These are phyloP conservation scores for Pampus argenteus DNA, from an alignment of 2,797 vertebrate genomes.

Conservation along the genomic window DNA sequence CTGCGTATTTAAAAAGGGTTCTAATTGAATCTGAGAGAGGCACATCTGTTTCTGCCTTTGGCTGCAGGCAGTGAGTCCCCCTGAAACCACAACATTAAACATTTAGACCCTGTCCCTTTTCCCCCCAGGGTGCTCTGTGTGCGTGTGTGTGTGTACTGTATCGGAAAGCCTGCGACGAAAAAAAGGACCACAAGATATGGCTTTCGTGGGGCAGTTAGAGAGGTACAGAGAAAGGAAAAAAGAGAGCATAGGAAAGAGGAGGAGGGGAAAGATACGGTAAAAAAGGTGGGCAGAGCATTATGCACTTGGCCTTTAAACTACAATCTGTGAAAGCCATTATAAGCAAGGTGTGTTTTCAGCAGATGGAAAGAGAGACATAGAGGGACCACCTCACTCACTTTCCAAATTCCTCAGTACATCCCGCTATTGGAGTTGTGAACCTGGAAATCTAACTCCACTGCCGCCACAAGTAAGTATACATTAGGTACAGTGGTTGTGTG, in stretches of 20 bases:
- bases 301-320: slow-evolving; percentile 64
- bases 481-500: slow-evolving; percentile 39
- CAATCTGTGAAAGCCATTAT: slow-evolving; percentile 81
- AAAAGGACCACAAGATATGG: slow-evolving; percentile 65
- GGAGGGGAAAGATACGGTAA: slow-evolving; percentile 18
- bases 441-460: slow-evolving; percentile 51
- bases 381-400: slow-evolving; percentile 47
- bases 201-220: slow-evolving; percentile 40
- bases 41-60: slow-evolving; percentile 81
- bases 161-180: slow-evolving; percentile 54
- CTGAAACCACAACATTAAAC: slow-evolving; percentile 82
- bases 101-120: slow-evolving; percentile 69
- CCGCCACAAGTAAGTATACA: slow-evolving; percentile 34
- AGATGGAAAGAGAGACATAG: slow-evolving; percentile 32
- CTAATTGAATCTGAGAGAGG: slow-evolving; percentile 79
- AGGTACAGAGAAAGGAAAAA: slow-evolving; percentile 28
- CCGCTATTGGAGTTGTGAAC: slow-evolving; percentile 52
- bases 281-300: slow-evolving; percentile 36
- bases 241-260: background rate
- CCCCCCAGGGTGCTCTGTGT: slow-evolving; percentile 51
- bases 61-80: slow-evolving; percentile 77
- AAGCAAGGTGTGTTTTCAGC: slow-evolving; percentile 72
- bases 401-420: slow-evolving; percentile 58
- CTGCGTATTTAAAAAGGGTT: slow-evolving; percentile 52
- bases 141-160: slow-evolving; percentile 35